These are phyloP conservation scores for Condylostylus longicornis DNA, from an alignment of 1,140 invertebrate species.

Conservation along the genomic window DNA sequence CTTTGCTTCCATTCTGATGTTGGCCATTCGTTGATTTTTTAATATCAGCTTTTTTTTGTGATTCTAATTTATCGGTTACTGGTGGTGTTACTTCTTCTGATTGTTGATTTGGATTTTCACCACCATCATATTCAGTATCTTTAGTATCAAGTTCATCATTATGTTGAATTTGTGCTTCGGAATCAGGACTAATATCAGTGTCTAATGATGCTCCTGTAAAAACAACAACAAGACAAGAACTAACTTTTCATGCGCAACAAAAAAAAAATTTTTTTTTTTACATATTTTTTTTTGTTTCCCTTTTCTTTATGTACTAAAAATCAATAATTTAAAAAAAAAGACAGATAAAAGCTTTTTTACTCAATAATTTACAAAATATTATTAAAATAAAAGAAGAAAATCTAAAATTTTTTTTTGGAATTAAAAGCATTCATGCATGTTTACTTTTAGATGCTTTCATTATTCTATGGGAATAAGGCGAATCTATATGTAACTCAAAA, in stretches of 20 bases:
- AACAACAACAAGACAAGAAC: conserved; percentile 33
- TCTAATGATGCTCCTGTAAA: conserved; percentile 31
- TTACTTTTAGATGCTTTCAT: too few species aligned
- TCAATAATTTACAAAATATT: too few species aligned
- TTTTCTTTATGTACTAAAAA: conserved; percentile 2
- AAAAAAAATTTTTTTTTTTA: too few species aligned
- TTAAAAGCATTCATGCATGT: too few species aligned
- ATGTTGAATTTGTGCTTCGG: conserved; percentile 28
- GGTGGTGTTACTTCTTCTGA: conserved; percentile 28
- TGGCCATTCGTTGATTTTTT: conserved; percentile 9
- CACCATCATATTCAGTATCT: conserved; percentile 18
- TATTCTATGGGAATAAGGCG: too few species aligned
- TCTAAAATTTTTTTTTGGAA: too few species aligned
- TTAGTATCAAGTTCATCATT: conserved; percentile 26
- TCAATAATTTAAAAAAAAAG: too few species aligned
- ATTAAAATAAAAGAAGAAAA: too few species aligned
- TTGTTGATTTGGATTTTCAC: conserved; percentile 27
- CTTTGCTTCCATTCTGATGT: conserved; percentile 9
- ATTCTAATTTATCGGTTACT: conserved; percentile 28
- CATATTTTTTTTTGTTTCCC: neutral
- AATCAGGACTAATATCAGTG: conserved; percentile 30
- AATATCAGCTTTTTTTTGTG: conserved; percentile 27
- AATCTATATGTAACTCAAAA: too few species aligned
- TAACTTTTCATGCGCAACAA: conserved; percentile 28
- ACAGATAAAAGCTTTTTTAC: too few species aligned